Percentiles rank a stretch among this genome's conserved stretches.
Conservation (phyloP, 1,140 invertebrate genomes). For the Colletes latitarsis region DNA sequence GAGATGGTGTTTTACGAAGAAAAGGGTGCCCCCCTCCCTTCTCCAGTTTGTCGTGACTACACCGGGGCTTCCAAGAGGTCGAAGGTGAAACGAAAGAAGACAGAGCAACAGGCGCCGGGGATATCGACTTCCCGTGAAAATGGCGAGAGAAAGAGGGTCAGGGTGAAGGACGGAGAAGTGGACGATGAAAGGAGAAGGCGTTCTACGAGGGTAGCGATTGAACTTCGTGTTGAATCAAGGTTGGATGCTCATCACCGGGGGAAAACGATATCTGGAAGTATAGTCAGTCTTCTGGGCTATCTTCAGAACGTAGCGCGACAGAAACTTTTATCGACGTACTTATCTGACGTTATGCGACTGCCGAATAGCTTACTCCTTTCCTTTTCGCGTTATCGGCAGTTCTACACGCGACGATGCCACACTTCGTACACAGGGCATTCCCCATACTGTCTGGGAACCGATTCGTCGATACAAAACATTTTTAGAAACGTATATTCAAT, state of each 20-base stretch:
- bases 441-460: too few relatives aligned
- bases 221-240: neutral
- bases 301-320: neutral
- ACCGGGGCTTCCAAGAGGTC: conserved; percentile 3
- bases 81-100: conserved; percentile 15
- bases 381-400: neutral
- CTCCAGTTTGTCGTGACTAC: conserved; percentile 45
- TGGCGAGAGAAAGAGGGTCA: conserved; percentile 8
- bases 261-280: neutral
- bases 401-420: neutral
- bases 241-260: conserved; percentile 22
- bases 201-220: conserved; percentile 12
- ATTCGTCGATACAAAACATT: too few relatives aligned
- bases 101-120: conserved; percentile 58
- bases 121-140: conserved; percentile 57
- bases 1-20: conserved; percentile 57
- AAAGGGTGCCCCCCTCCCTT: conserved; percentile 39
- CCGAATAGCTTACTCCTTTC: too few relatives aligned
- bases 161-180: neutral
- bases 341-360: too few relatives aligned
- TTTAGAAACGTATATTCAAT: too few relatives aligned
- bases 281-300: neutral
- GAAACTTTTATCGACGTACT: neutral
- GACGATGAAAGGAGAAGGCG: neutral
- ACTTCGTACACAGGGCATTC: too few relatives aligned